Base-by-base conservation (phyloP, 2,888 invertebrate species). In the Nowickia ferox region DNA sequence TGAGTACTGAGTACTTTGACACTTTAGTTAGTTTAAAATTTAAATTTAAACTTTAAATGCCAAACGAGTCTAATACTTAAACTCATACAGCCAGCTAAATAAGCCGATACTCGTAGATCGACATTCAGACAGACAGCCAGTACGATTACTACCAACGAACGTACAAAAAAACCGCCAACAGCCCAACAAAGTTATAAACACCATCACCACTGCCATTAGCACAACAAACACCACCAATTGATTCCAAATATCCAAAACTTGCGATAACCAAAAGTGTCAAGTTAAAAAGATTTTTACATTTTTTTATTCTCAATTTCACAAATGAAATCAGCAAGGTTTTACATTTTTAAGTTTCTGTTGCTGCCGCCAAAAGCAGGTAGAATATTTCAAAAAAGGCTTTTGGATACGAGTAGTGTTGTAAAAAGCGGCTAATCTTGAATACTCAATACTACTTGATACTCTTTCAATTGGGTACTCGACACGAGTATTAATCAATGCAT, bases 1-100 rank as follows among this genome's bases (percentile, higher is more conserved):
- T 83, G 76, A 65, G n/a, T n/a, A 72, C 83, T 76, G 68, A 84
- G 82, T 87, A 87, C 87, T 87, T 87, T 87, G 87, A 87, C 87
- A 87, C 87, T 87, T 87, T 79, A 82, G 81, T 79, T 83, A 42
- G 61, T 61, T 61, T 61, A n/a, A n/a, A n/a, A n/a, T n/a, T n/a
- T n/a, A n/a, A n/a, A n/a, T n/a, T n/a, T n/a, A n/a, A n/a, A n/a
- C n/a, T n/a, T n/a, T n/a, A 87, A 87, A 83, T 87, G 87, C 87
- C 86, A 86, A 84, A 79, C 86, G 19, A 80, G 86, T 83, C 72
- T 71, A 68, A 61, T 40, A 46, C 40, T 46, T 48, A 15, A 8
- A 46, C 48, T 68, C n/a, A 69, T 53, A 40, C 76, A 69, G 17
- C 8, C 53, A 75, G 42, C 53, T 42, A 40, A 68, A 19, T n/a